Base-by-base conservation (phyloP, 2,797 vertebrate species). In the Forpus xanthops region DNA sequence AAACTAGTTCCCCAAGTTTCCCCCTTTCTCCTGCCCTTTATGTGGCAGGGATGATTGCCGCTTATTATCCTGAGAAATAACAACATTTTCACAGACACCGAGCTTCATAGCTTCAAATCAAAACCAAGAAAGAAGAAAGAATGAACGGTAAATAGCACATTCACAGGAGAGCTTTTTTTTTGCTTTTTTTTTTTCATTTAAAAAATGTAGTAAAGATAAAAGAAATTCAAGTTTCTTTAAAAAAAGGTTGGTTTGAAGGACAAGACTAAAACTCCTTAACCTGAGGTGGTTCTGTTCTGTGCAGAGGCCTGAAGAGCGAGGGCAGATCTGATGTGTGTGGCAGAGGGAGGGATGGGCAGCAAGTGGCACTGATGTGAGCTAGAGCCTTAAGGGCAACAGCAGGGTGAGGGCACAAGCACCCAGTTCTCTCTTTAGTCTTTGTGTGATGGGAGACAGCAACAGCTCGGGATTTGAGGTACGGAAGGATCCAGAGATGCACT, bases 41-140 rank as follows among this genome's bases (percentile, higher is more conserved):
- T 2, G 68, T 89, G 95, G 96, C 96, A 97, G 96, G 94, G 96
- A 97, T 96, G 97, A 98, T 97, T 97, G 98, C 98, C 96, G 71
- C 93, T 97, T 98, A 96, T 98, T 96, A 98, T 97, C 97, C 97
- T 97, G 97, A 98, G 97, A 97, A 96, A 97, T 89, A 98, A 97
- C 96, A 94, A 97, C 95, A 94, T 96, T 97, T 96, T 97, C 97
- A 97, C 91, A 95, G 96, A 97, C 95, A 96, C 85, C 6, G 67
- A 96, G 96, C 85, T 96, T 84, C 90, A 85, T 27, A 95, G 96
- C 96, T 97, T 96, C 91, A 90, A 96, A 95, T 94, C 70, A 78
- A 97, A 97, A 85, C 83, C 76, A 84, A 93, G 96, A 94, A 95
- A 85, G 93, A 93, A 96, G 92, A 94, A 93, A 91, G 92, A 88